Evolutionary conservation across 2,797 vertebrate species (phyloP).

Genomic region (Enteromius paludinosus): DNA sequence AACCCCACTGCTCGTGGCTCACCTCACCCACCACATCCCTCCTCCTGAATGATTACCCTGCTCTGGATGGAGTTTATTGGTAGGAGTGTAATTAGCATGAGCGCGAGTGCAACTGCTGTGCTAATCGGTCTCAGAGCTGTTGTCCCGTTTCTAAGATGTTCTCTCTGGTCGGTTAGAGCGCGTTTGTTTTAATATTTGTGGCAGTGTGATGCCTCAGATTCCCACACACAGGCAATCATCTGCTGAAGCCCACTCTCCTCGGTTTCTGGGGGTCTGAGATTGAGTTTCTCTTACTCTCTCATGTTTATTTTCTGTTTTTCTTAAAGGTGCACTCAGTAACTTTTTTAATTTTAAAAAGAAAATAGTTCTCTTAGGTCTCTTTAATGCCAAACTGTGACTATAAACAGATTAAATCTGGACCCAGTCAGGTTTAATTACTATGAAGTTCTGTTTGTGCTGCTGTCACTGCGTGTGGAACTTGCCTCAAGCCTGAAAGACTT

Average conservation of each 20-base stretch:
- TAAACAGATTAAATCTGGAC: constrained; percentile 4
- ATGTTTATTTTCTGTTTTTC: neutral
- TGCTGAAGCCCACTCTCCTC: constrained; percentile 49
- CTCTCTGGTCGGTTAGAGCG: constrained; percentile 22
- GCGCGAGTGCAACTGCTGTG: constrained; percentile 35
- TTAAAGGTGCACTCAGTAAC: neutral
- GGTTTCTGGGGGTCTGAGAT: constrained; percentile 29
- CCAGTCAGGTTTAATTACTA: constrained; percentile 3
- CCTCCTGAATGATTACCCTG: constrained; percentile 53
- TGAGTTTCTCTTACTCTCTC: constrained; percentile 38
- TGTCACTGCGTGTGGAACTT: neutral
- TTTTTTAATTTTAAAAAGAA: neutral
- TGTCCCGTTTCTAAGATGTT: constrained; percentile 47
- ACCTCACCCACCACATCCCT: constrained; percentile 43
- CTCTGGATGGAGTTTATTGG: constrained; percentile 49
- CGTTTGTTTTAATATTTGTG: constrained; percentile 54
- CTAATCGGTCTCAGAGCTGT: constrained; percentile 52
- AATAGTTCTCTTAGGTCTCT: neutral
- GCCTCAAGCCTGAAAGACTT: constrained; percentile 1
- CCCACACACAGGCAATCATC: constrained; percentile 61
- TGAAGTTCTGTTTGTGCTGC: neutral
- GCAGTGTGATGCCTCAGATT: constrained; percentile 47
- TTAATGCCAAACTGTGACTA: neutral
- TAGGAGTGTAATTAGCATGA: constrained; percentile 60
- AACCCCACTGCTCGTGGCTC: constrained; percentile 48